These are phyloP conservation scores for Polylopha cassiicola DNA, from an alignment of 2,888 invertebrate species.

Conservation along the genomic window DNA sequence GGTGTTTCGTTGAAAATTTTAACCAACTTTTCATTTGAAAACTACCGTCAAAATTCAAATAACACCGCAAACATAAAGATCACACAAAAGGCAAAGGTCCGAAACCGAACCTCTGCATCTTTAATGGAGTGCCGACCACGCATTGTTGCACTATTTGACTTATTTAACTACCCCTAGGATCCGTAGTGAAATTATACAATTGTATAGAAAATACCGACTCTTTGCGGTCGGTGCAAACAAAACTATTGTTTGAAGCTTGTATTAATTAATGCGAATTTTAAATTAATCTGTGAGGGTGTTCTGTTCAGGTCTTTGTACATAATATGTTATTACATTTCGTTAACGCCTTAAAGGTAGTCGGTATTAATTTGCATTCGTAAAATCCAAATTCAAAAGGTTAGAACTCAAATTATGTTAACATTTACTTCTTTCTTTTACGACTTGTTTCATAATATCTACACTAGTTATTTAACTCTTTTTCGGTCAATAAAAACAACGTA, in stretches of 20 bases:
- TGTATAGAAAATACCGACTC: constrained; percentile 66
- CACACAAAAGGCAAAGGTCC: constrained; percentile 61
- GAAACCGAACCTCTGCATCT: constrained; percentile 57
- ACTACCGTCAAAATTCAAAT: constrained; percentile 23
- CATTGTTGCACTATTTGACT: constrained; percentile 73
- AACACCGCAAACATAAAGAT: constrained; percentile 39
- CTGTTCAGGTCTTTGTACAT: constrained; percentile 9
- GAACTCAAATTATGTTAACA: too few relatives aligned
- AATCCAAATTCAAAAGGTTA: too few relatives aligned
- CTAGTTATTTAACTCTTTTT: too few relatives aligned
- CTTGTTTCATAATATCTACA: too few relatives aligned
- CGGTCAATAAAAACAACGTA: too few relatives aligned
- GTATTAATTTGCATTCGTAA: too few relatives aligned
- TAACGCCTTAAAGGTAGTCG: constrained; percentile 11
- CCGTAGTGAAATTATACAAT: constrained; percentile 57
- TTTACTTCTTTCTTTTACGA: too few relatives aligned
- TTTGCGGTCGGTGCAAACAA: constrained; percentile 58
- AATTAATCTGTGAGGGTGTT: constrained; percentile 43
- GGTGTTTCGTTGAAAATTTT: too few relatives aligned
- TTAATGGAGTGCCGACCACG: constrained; percentile 61
- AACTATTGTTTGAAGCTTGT: constrained; percentile 51
- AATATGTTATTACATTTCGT: too few relatives aligned
- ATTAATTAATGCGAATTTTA: constrained; percentile 62
- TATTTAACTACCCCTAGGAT: constrained; percentile 47
- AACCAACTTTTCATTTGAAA: constrained; percentile 12